Conservation (phyloP, 1,140 invertebrate genomes). For the Pinna nobilis region DNA sequence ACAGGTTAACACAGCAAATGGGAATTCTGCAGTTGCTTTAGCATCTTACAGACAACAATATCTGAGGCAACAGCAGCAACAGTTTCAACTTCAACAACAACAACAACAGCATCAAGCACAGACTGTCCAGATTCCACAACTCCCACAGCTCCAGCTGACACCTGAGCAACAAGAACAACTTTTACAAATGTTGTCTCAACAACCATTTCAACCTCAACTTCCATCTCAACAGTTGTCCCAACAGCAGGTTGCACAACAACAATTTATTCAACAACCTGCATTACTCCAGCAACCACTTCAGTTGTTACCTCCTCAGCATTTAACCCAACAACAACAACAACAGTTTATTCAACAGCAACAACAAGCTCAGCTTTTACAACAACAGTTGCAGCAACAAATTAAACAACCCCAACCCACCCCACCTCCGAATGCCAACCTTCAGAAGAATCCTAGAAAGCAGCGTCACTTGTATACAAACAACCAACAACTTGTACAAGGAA, state of each 20-base stretch:
- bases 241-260: slow-evolving; percentile 39
- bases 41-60: slow-evolving; percentile 39
- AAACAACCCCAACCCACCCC: slow-evolving; percentile 47
- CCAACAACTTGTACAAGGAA: slow-evolving; percentile 43
- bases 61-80: slow-evolving; percentile 59
- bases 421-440: slow-evolving; percentile 26
- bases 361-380: slow-evolving; percentile 73
- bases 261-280: slow-evolving; percentile 43
- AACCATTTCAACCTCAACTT: slow-evolving; percentile 29
- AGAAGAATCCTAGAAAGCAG: slow-evolving; percentile 37
- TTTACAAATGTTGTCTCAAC: slow-evolving; percentile 70
- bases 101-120: slow-evolving; percentile 50
- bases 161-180: slow-evolving; percentile 74
- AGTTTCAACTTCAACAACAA: slow-evolving; percentile 60
- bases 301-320: slow-evolving; percentile 40
- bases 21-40: slow-evolving; percentile 19
- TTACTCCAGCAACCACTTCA: slow-evolving; percentile 27
- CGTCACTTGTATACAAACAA: slow-evolving; percentile 44
- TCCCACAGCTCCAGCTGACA: slow-evolving; percentile 54
- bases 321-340: slow-evolving; percentile 66
- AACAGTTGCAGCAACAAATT: slow-evolving; percentile 65
- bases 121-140: slow-evolving; percentile 42
- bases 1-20: slow-evolving; percentile 15
- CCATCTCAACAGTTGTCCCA: slow-evolving; percentile 24
- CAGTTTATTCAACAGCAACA: slow-evolving; percentile 67